These are phyloP conservation scores for Apolygus lucorum DNA, from an alignment of 1,140 invertebrate genomes.

Conservation along the genomic window DNA sequence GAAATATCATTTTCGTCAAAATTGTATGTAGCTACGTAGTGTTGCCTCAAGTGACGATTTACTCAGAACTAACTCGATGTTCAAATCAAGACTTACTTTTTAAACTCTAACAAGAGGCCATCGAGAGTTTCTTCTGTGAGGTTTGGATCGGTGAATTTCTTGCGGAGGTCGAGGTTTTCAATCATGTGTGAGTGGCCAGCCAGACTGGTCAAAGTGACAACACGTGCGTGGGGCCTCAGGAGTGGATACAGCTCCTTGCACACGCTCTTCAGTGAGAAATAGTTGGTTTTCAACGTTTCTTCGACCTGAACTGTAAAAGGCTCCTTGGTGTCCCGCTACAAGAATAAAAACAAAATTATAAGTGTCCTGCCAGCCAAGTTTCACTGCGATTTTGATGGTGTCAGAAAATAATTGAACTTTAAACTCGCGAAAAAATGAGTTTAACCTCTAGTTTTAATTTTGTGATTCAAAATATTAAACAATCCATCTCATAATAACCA, in stretches of 20 bases:
- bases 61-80: no score
- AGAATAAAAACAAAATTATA: conserved; percentile 11
- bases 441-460: no score
- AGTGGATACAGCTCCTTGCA: conserved; percentile 60
- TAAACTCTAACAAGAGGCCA: conserved; percentile 54
- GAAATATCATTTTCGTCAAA: no score
- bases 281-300: conserved; percentile 59
- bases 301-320: conserved; percentile 51
- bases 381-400: no score
- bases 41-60: no score
- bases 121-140: conserved; percentile 50
- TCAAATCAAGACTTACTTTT: conserved; percentile 51
- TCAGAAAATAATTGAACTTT: no score
- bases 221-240: conserved; percentile 53
- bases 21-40: no score
- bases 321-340: conserved; percentile 15
- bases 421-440: no score
- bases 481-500: no score
- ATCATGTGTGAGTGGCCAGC: conserved; percentile 49
- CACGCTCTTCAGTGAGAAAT: conserved; percentile 51
- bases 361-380: no score
- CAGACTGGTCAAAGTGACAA: conserved; percentile 66
- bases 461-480: no score
- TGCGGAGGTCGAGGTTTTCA: conserved; percentile 45
- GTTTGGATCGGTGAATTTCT: conserved; percentile 44